phyloP scores from a whole-genome alignment of 2,888 invertebrate genomes.

The Aromia moschata region DNA sequence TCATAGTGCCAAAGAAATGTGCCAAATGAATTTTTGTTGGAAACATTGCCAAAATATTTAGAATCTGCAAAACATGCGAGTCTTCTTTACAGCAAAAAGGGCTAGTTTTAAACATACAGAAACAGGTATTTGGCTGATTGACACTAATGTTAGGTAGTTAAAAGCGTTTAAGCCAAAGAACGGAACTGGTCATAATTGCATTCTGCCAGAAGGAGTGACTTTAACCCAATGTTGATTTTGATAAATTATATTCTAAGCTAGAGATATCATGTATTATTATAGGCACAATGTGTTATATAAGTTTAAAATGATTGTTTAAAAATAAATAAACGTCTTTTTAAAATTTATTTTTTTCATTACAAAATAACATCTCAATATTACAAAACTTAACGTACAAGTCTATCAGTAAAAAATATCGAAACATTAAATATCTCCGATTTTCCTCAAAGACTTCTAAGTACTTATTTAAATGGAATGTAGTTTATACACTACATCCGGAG shows the following conservation, averaged over 20 bases:
- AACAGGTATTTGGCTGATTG: background rate
- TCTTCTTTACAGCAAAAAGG: too few species aligned
- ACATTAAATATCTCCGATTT: constrained; percentile 14
- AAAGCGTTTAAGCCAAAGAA: background rate
- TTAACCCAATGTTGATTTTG: constrained; percentile 35
- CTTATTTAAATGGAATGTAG: constrained; percentile 6
- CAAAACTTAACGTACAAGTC: constrained; percentile 16
- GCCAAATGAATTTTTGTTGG: too few species aligned
- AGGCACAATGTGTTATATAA: constrained; percentile 40
- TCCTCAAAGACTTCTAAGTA: constrained; percentile 7
- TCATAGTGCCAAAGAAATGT: too few species aligned
- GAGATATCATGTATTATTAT: constrained; percentile 34
- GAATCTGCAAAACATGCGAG: too few species aligned
- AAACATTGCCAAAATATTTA: too few species aligned
- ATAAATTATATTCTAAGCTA: constrained; percentile 35
- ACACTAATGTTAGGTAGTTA: background rate
- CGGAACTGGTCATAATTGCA: constrained; percentile 13
- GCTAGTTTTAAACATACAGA: too few species aligned
- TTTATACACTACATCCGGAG: background rate
- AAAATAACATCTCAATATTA: constrained; percentile 12
- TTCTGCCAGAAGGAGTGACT: constrained; percentile 34
- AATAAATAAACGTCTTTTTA: constrained; percentile 27
- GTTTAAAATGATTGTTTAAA: constrained; percentile 41
- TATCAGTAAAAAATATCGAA: constrained; percentile 22
- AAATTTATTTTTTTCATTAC: constrained; percentile 10